Percentiles rank a stretch among this genome's conserved stretches.
Conservation (phyloP, 92 coral and sea anemone species). For the Virgularia gustaviana region DNA sequence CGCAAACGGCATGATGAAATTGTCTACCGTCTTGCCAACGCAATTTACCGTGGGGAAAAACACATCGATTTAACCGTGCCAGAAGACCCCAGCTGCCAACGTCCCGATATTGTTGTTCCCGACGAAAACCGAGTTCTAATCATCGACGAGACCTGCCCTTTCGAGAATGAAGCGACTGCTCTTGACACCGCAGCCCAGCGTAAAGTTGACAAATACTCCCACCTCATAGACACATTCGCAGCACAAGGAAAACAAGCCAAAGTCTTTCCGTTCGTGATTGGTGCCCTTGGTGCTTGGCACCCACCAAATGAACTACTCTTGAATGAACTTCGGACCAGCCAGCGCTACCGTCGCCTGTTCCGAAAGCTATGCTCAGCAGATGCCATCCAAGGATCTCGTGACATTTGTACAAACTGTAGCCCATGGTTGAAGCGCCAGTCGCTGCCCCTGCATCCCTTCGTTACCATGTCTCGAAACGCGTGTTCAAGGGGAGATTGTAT, state of each 20-base stretch:
- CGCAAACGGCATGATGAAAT: neutral
- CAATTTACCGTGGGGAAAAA: neutral
- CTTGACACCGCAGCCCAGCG: neutral
- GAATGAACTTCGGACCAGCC: neutral
- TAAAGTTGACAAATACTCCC: neutral
- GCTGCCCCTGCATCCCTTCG: too few relatives aligned
- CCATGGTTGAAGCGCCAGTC: too few relatives aligned
- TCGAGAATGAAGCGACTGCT: neutral
- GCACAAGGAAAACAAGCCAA: neutral
- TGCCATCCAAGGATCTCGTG: neutral
- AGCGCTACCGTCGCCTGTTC: neutral
- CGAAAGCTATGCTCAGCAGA: conserved; percentile 4
- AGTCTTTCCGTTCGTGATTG: conserved; percentile 9
- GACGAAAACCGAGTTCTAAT: neutral
- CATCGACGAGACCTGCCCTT: too few relatives aligned
- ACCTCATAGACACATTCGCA: neutral
- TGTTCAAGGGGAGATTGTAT: too few relatives aligned
- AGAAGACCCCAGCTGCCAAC: neutral
- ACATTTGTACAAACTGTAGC: too few relatives aligned
- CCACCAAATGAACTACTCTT: neutral
- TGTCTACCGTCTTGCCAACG: neutral
- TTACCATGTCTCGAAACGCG: too few relatives aligned
- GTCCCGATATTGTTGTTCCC: neutral
- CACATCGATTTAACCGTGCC: neutral
- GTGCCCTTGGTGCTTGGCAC: neutral